Evolutionary conservation across 1,140 invertebrate genomes (phyloP), one percentile per base, ranked within the genome.

Genomic region (Manduca sexta): DNA sequence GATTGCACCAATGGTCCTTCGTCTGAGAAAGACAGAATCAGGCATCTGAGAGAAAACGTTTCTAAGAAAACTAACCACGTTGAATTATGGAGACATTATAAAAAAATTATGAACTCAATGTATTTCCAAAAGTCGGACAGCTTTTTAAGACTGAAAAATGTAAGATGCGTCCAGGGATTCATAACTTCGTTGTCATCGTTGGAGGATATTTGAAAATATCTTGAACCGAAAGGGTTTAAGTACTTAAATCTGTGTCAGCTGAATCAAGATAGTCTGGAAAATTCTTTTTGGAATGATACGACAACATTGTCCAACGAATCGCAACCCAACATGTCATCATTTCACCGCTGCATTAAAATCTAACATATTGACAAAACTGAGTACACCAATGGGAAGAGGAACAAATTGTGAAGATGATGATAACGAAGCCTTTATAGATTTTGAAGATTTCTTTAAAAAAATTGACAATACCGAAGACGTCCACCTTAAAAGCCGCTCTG

Each of bases 211-310:
- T 58, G 56, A 50, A 45, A 46, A 8, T 42, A 41, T 39, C 17
- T 46, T 8, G 13, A 44, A 15, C 16, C n/a, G 3, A 45, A 44
- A 44, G 14, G 18, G 3, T 56, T 52, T 37, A 57, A 52, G 34
- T 61, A 54, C 14, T 49, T 60, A 34, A 60, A 60, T 46, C 29
- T 64, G 0, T 34, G 60, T 2, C 52, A 60, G 18, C 18, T 61
- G 8, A 61, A 61, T 38, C 59, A 57, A 38, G 59, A 61, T 14
- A 13, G 34, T 13, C 41, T 62, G 38, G 54, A 57, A 47, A 62
- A 54, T 41, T 34, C n/a, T 62, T 11, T 62, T 54, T 38, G 54
- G 50, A 18, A 33, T 51, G 16, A 61, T 61, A 26, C 21, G 54
- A 8, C 54, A 61, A 29, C 51, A 54, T 39, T 38, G 47, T 33